Percentiles rank a stretch among this genome's conserved stretches.
These are phyloP conservation scores for Chrysopilus asiliformis DNA, from an alignment of 2,888 invertebrate genomes.

Conservation along the genomic window DNA sequence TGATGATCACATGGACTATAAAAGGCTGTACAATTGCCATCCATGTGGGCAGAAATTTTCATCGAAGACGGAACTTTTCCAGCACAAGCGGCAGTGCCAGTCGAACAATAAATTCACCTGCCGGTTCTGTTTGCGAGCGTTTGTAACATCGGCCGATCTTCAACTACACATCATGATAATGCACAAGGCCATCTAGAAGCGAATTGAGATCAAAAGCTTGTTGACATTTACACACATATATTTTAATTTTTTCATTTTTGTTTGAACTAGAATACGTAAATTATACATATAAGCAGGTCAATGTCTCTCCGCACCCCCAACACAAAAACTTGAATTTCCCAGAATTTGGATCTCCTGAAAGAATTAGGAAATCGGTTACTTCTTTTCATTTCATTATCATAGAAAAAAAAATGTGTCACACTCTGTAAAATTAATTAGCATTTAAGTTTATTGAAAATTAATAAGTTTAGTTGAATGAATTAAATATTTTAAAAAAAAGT, in stretches of 20 bases:
- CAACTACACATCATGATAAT: conserved; percentile 19
- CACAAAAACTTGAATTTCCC: too few species aligned
- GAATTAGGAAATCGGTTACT: too few species aligned
- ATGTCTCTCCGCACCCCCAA: too few species aligned
- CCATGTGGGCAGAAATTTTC: conserved; percentile 18
- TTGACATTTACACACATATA: conserved; percentile 1
- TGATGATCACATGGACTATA: conserved; percentile 16
- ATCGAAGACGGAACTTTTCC: conserved; percentile 18
- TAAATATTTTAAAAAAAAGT: too few species aligned
- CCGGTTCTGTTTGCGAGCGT: conserved; percentile 17
- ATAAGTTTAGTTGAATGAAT: too few species aligned
- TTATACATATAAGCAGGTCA: not conserved
- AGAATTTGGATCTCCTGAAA: too few species aligned
- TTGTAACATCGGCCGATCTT: conserved; percentile 18
- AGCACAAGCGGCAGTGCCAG: conserved; percentile 19
- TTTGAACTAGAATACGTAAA: not conserved
- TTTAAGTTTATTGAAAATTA: too few species aligned
- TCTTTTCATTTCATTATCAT: too few species aligned
- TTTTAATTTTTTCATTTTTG: conserved; percentile 1
- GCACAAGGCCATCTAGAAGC: conserved; percentile 15
- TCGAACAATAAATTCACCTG: conserved; percentile 18
- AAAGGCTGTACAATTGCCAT: conserved; percentile 18
- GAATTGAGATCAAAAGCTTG: conserved; percentile 2
- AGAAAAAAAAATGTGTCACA: too few species aligned
- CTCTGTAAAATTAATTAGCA: too few species aligned